These are phyloP conservation scores for Acanthosepion esculentum DNA, from an alignment of 2,888 invertebrate genomes.

Conservation along the genomic window DNA sequence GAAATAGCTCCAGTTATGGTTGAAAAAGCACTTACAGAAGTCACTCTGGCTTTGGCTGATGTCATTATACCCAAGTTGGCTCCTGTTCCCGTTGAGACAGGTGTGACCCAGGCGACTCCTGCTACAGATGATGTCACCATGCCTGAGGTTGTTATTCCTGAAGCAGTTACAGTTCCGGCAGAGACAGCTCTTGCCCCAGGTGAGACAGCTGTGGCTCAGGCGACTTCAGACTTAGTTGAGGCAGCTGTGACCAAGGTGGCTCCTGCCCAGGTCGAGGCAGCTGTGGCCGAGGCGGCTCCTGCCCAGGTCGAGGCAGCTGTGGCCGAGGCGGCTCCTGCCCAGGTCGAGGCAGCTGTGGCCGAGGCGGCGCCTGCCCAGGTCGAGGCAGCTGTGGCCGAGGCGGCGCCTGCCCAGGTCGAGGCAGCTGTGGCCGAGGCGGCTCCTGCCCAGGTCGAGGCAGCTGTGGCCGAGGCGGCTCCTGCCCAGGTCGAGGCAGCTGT, in stretches of 20 bases:
- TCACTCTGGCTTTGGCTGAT: not conserved
- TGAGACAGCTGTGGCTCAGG: not conserved
- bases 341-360: not conserved
- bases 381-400: too few relatives aligned
- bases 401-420: fast-evolving
- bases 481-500: not conserved
- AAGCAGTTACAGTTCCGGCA: not conserved
- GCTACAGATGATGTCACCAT: not conserved
- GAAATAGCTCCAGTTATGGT: too few relatives aligned
- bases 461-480: not conserved
- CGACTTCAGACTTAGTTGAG: not conserved
- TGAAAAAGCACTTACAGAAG: too few relatives aligned
- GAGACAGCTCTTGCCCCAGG: not conserved
- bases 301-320: not conserved
- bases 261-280: not conserved
- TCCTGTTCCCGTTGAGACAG: not conserved
- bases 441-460: not conserved
- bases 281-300: not conserved
- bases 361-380: fast-evolving
- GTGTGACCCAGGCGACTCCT: not conserved
- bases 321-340: not conserved
- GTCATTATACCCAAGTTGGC: not conserved
- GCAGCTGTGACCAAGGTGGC: not conserved
- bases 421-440: not conserved
- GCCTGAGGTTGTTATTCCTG: not conserved